A percentile compares a stretch with the other conserved stretches of the same genome.
phyloP scores from a whole-genome alignment of 2,888 invertebrate genomes.

The Ceraclea dissimilis region DNA sequence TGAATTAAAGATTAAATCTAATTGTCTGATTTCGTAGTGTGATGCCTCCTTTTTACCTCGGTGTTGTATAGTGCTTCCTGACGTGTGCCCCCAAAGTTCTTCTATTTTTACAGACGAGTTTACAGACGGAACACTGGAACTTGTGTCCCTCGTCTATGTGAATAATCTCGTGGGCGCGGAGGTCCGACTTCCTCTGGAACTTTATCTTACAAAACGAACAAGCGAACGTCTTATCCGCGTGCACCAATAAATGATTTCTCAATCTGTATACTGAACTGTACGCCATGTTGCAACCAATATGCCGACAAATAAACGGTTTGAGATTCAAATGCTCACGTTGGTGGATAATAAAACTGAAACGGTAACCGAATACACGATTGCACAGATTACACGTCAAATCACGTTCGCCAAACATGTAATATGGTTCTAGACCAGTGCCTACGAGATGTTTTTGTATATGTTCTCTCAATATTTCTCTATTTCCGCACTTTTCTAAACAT shows the following conservation, averaged over 20 bases:
- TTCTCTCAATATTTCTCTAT: conserved; percentile 11
- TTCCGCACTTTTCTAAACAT: conserved; percentile 21
- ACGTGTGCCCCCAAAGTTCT: conserved; percentile 21
- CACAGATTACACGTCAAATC: conserved; percentile 21
- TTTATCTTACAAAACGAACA: conserved; percentile 21
- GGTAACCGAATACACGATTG: conserved; percentile 17
- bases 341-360: conserved; percentile 21
- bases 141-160: conserved; percentile 22
- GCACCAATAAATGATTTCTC: conserved; percentile 20
- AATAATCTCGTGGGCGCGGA: conserved; percentile 23
- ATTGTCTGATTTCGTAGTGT: no score
- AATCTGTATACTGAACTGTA: conserved; percentile 20
- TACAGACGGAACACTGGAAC: conserved; percentile 21
- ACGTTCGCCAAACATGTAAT: conserved; percentile 21
- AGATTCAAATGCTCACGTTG: conserved; percentile 23
- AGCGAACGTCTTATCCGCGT: conserved; percentile 19
- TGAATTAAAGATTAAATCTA: no score
- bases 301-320: conserved; percentile 24
- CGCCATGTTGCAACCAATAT: conserved; percentile 14
- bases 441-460: conserved; percentile 21
- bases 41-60: no score
- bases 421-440: conserved; percentile 23
- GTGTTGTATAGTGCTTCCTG: conserved; percentile 20
- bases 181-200: conserved; percentile 24
- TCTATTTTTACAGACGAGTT: conserved; percentile 22